Percentiles rank a stretch among this genome's conserved stretches.
These are phyloP conservation scores for Ectropis grisescens DNA, from an alignment of 1,140 invertebrate species.

Conservation along the genomic window DNA sequence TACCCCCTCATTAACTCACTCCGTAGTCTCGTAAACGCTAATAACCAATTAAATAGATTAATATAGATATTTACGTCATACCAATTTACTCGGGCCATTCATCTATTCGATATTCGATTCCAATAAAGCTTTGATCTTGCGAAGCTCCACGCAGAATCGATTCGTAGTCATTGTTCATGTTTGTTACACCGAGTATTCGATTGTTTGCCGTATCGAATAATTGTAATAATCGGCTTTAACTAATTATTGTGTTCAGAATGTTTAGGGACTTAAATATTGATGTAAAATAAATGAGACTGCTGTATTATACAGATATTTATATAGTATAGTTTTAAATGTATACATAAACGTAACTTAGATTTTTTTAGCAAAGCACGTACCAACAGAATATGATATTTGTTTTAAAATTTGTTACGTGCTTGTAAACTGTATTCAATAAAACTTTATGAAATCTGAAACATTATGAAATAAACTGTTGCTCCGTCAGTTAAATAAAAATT, in stretches of 20 bases:
- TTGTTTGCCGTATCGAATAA: conserved; percentile 20
- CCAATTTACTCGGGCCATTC: too few species aligned
- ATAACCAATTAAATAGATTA: conserved; percentile 65
- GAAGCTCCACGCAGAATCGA: conserved; percentile 36
- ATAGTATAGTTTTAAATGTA: too few species aligned
- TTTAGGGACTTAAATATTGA: not conserved
- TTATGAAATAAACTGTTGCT: conserved; percentile 66
- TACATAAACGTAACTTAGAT: too few species aligned
- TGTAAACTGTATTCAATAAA: too few species aligned
- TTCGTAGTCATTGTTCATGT: conserved; percentile 45
- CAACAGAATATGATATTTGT: too few species aligned
- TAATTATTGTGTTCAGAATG: conserved; percentile 3
- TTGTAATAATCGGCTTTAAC: conserved; percentile 18
- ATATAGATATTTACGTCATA: conserved; percentile 53
- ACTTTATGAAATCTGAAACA: too few species aligned
- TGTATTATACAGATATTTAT: too few species aligned
- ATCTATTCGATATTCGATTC: conserved; percentile 37
- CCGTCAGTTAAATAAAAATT: conserved; percentile 63
- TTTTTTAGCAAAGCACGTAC: too few species aligned
- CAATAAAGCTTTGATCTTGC: conserved; percentile 42
- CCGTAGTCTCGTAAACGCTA: conserved; percentile 46
- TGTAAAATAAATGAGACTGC: too few species aligned
- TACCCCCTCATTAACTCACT: conserved; percentile 37
- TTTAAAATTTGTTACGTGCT: too few species aligned
- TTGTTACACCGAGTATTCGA: conserved; percentile 31